Base-by-base conservation (phyloP, 2,888 invertebrate genomes). In the Caenorhabditis sp. region DNA sequence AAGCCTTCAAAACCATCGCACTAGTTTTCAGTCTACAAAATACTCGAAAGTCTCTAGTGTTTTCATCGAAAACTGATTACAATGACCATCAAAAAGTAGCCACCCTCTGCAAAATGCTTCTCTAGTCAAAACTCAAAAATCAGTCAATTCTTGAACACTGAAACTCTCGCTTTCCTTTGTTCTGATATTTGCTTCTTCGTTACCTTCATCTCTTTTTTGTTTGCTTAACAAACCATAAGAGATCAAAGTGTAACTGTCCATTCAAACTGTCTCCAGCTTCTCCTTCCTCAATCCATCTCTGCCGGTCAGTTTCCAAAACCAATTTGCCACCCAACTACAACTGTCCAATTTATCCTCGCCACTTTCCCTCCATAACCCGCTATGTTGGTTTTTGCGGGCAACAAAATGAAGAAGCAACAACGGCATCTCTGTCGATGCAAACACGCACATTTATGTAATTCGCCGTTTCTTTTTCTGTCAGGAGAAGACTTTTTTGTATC, bases 351-450 rank as follows among this genome's bases (percentile, higher is more conserved):
- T 44, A 63, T 63, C 74, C 54, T 19, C 35, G 24, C 22, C 1
- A 41, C 56, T 26, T 31, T 38, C 26, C 19, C 16, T 44, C 28
- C 26, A 14, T 54, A 26, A 14, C n/a, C 74, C 74, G 54, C 61
- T 64, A 64, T 64, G 73, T 73, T 63, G 63, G 63, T 74, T 64
- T 64, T 74, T 64, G 74, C 64, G 64, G 74, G 47, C 54, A 64
- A 49, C 54, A 28, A 47, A 35, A 64, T 49, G 19, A 41, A 24
- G 64, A 64, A 51, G 66, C 54, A 68, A 38, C 12, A 38, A 68
- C 68, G 54, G 68, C 49, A 54, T 68, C 54, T 49, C 10, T n/a
- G n/a, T 5, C 2, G 41, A 24, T 49, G 73, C 61, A 73, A 73
- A n/a, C n/a, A n/a, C n/a, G n/a, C 73, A 73, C 73, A 61, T 51